phyloP scores from a whole-genome alignment of 2,113 vertebrate species.

The Hepsetus odoe region DNA sequence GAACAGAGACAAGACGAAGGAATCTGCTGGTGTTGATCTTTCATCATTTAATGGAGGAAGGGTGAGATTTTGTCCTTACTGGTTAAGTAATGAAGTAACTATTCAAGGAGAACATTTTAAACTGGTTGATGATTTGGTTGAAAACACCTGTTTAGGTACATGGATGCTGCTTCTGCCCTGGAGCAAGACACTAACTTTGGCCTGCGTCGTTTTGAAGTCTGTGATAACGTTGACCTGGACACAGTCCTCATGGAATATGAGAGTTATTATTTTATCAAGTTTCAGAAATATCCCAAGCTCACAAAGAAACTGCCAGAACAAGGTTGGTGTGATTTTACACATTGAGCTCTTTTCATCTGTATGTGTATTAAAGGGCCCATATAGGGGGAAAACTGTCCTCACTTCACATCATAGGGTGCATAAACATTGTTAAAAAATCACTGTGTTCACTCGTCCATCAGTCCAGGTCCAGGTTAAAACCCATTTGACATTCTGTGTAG shows the following conservation, averaged over 20 bases:
- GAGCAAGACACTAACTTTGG: slow-evolving; percentile 86
- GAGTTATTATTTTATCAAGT: slow-evolving; percentile 95
- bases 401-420: no score
- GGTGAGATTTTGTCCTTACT: slow-evolving; percentile 75
- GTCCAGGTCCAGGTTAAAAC: no score
- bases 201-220: slow-evolving; percentile 87
- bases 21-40: slow-evolving; percentile 91
- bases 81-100: no score
- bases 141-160: slow-evolving; percentile 75
- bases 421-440: no score
- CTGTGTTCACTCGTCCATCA: no score
- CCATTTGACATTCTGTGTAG: no score
- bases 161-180: slow-evolving; percentile 82
- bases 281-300: slow-evolving; percentile 92
- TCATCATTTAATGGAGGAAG: slow-evolving; percentile 88
- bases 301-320: slow-evolving; percentile 80
- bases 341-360: not conserved
- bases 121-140: no score
- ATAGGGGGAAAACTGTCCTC: no score
- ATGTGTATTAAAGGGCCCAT: not conserved
- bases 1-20: slow-evolving; percentile 84
- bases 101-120: no score
- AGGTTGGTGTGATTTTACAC: slow-evolving; percentile 68
- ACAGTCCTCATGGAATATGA: slow-evolving; percentile 96
- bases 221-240: slow-evolving; percentile 94